Evolutionary conservation across 2,888 invertebrate genomes (phyloP), one percentile per base, ranked within the genome.

Genomic region (Myopa testacea): DNA sequence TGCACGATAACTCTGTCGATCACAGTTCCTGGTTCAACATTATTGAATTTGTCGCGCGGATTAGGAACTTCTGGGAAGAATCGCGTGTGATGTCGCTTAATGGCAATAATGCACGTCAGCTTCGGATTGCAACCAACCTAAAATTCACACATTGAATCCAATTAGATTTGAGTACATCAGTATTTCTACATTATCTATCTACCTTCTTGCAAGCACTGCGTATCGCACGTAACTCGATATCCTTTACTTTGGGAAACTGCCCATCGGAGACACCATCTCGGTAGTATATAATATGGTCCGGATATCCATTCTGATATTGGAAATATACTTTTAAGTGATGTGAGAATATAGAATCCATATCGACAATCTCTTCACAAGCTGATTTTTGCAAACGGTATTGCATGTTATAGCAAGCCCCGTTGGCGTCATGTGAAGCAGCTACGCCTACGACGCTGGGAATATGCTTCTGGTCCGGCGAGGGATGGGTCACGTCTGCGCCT

Each of bases 31-130:
- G 97, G 95, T 6, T 93, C 93, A 0, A 96, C 96, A 86, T 96
- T 96, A 6, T 90, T 87, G 81, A 93, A 94, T 84, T 90, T 92
- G 90, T 91, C 91, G 82, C 90, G 75, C 0, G 38, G 34, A 0
- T 75, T 78, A 0, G 45, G 50, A 6, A 78, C 78, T 38, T 80
- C 73, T n/a, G 91, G 88, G 81, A 90, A 88, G 83, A 90, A 89
- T 86, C 98, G 92, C 0, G 98, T 97, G 86, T 99, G 98, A 90
- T 99, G 99, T 0, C 99, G 92, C 89, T 99, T 99, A 88, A 99
- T 98, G 0, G 99, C 98, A 10, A 98, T 95, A 63, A 98, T 90
- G 88, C 98, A 98, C 50, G 98, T 94, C 38, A 99, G 93, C 72
- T 93, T 92, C 0, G 98, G 96, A 0, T 87, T 86, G 77, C 60